Evolutionary conservation across 2,797 vertebrate species (phyloP).

Genomic region (Paedocypris micromegethes): DNA sequence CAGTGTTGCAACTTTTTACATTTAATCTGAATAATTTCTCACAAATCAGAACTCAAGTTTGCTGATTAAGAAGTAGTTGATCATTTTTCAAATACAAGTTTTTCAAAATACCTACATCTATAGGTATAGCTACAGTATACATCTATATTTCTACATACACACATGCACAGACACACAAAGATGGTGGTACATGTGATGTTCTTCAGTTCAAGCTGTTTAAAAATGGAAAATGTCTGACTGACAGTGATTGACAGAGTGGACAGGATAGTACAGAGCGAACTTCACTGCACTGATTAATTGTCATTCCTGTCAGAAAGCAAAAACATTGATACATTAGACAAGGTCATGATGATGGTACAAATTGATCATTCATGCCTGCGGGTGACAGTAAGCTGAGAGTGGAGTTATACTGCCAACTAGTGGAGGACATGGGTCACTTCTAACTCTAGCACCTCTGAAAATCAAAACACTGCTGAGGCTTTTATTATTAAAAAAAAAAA

Average conservation of each 20-base stretch:
- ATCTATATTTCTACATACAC: too few relatives aligned
- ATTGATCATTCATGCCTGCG: slow-evolving; percentile 7
- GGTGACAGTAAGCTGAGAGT: slow-evolving; percentile 22
- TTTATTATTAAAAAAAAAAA: too few relatives aligned
- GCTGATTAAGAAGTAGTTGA: not conserved
- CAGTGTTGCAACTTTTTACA: slow-evolving; percentile 32
- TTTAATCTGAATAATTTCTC: slow-evolving; percentile 32
- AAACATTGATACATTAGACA: slow-evolving; percentile 9
- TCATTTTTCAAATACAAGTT: too few relatives aligned
- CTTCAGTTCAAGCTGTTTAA: not conserved
- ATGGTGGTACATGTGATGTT: too few relatives aligned
- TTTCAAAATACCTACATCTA: too few relatives aligned
- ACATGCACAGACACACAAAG: too few relatives aligned
- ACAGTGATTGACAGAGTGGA: not conserved
- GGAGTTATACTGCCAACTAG: slow-evolving; percentile 63
- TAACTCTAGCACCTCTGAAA: too few relatives aligned
- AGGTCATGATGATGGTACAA: slow-evolving; percentile 24
- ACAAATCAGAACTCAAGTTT: slow-evolving; percentile 17
- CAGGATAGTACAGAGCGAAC: not conserved
- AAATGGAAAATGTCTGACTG: not conserved
- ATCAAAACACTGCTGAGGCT: too few relatives aligned
- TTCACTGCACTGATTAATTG: slow-evolving; percentile 7
- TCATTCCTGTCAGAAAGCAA: slow-evolving; percentile 4
- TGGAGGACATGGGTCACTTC: slow-evolving; percentile 45
- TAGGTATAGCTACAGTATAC: too few relatives aligned